Evolutionary conservation across 1,140 invertebrate species (phyloP).

Genomic region (Ostrea denselamellosa): DNA sequence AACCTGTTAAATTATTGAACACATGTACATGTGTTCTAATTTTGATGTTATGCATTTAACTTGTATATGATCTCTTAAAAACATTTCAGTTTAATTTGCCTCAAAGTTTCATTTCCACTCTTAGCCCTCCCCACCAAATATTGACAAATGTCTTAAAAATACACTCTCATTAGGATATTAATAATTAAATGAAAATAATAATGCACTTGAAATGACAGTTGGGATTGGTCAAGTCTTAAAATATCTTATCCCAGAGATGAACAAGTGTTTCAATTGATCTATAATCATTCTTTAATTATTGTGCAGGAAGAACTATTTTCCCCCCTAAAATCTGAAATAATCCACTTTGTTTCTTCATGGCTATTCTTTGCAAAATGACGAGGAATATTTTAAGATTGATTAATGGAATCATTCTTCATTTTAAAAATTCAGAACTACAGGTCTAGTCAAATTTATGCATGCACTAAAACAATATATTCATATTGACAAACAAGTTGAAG

Average conservation of each 20-base stretch:
- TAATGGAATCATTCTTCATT: not conserved
- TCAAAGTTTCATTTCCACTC: not conserved
- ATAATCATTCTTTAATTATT: constrained; percentile 10
- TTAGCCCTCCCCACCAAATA: not conserved
- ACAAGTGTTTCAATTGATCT: constrained; percentile 11
- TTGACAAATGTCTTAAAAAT: constrained; percentile 30
- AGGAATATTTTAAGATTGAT: constrained; percentile 10
- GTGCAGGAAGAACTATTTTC: not conserved
- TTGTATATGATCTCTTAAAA: not conserved
- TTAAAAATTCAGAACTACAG: constrained; percentile 5
- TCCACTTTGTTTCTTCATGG: not conserved
- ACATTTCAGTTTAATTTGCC: not conserved
- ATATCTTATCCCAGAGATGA: not conserved
- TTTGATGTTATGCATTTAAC: not conserved
- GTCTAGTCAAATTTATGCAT: constrained; percentile 6
- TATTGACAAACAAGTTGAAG: constrained; percentile 36
- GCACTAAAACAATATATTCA: constrained; percentile 40
- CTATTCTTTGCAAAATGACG: not conserved
- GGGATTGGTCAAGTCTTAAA: constrained; percentile 15
- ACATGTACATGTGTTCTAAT: constrained; percentile 4
- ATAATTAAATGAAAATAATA: constrained; percentile 32
- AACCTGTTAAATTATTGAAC: constrained; percentile 11
- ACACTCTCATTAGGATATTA: constrained; percentile 19
- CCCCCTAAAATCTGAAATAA: not conserved
- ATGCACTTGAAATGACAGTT: constrained; percentile 18